Percentiles rank a stretch among this genome's conserved stretches.
Evolutionary conservation across 2,113 vertebrate species (phyloP).

Genomic region (Peromyscus californicus): DNA sequence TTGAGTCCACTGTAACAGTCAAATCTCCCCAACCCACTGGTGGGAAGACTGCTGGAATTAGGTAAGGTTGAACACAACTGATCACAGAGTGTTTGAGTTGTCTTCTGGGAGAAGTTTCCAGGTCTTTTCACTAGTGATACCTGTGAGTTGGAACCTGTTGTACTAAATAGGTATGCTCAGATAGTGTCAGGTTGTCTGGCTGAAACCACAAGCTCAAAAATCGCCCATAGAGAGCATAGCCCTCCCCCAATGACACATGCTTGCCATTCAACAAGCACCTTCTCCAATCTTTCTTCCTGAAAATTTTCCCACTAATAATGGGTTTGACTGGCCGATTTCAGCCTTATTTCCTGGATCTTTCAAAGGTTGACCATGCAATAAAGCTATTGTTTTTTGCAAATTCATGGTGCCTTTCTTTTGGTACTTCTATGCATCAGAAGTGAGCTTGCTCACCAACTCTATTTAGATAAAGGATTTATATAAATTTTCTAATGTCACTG

Average conservation of each 20-base stretch:
- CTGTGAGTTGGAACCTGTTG: neutral
- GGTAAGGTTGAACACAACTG: no score
- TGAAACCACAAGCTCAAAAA: neutral
- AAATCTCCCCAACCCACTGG: fast-evolving
- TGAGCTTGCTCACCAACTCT: neutral
- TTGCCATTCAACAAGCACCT: neutral
- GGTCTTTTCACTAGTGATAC: neutral
- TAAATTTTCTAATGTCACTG: neutral
- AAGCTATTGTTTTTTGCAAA: neutral
- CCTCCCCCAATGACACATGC: neutral
- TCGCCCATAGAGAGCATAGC: neutral
- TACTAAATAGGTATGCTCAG: neutral
- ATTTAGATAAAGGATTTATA: neutral
- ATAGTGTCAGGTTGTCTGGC: neutral
- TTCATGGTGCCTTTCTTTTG: neutral
- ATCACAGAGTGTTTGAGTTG: neutral
- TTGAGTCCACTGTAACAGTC: neutral
- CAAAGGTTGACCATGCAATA: neutral
- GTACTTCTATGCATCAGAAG: neutral
- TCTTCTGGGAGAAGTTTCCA: neutral
- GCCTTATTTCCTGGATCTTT: neutral
- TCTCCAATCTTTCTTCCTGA: neutral
- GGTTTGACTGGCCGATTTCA: no score
- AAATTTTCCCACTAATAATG: neutral
- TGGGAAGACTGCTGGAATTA: neutral